phyloP scores from a whole-genome alignment of 2,113 vertebrate species.

The Sphyrna mokarran region DNA sequence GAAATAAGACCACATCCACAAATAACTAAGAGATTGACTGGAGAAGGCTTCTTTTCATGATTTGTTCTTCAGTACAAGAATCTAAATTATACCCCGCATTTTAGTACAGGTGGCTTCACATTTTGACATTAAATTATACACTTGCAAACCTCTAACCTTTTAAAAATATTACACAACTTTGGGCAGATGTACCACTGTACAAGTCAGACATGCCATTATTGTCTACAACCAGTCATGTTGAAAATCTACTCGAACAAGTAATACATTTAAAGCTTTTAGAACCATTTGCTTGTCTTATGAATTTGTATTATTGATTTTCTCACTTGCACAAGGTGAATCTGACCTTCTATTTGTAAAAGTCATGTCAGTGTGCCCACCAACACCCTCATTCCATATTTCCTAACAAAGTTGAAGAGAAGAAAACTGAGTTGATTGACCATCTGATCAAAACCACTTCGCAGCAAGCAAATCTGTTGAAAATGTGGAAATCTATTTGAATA shows the following conservation, averaged over 20 bases:
- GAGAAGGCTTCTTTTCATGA: neutral
- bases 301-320: neutral
- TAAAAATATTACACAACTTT: constrained; percentile 13
- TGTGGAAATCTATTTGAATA: neutral
- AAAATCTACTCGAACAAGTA: neutral
- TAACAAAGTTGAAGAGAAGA: neutral
- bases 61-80: constrained; percentile 17
- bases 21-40: neutral
- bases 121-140: constrained; percentile 6
- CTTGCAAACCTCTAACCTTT: neutral
- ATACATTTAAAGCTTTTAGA: neutral
- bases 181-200: neutral
- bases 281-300: neutral
- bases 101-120: neutral
- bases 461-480: no score
- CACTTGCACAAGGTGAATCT: neutral
- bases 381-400: neutral
- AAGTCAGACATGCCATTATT: neutral
- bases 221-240: neutral
- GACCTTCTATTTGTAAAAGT: neutral
- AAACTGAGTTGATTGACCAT: neutral
- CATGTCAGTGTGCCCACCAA: neutral
- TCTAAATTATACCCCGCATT: neutral
- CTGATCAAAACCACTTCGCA: neutral
- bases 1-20: neutral